phyloP scores from a whole-genome alignment of 2,888 invertebrate species.

The Stomorhina lunata region DNA sequence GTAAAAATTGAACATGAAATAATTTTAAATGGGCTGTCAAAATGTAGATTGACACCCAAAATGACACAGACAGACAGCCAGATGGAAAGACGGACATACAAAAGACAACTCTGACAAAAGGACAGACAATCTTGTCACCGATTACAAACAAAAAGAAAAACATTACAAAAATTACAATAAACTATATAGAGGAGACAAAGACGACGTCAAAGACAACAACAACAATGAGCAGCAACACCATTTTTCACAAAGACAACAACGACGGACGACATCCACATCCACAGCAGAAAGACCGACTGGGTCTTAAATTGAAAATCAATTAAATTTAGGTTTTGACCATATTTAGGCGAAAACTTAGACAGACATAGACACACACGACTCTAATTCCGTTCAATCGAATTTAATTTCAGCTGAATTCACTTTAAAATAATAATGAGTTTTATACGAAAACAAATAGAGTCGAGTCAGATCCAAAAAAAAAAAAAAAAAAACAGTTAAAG shows the following conservation, averaged over 20 bases:
- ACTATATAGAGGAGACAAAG: slow-evolving; percentile 5
- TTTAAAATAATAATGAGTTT: not conserved
- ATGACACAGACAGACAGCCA: slow-evolving; percentile 52
- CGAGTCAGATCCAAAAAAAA: not conserved
- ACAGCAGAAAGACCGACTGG: slow-evolving; percentile 34
- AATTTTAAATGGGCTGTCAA: slow-evolving; percentile 60
- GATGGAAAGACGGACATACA: slow-evolving; percentile 14
- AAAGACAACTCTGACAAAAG: no score
- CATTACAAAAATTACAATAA: slow-evolving; percentile 37
- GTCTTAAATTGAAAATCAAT: slow-evolving; percentile 62
- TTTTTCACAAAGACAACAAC: slow-evolving; percentile 18
- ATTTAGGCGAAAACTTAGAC: slow-evolving; percentile 31
- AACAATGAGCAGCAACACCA: not conserved
- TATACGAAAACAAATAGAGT: not conserved
- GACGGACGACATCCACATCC: no score
- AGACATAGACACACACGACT: not conserved
- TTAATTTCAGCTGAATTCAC: not conserved
- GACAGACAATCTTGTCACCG: slow-evolving; percentile 41
- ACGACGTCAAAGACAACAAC: not conserved
- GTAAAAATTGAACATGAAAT: slow-evolving; percentile 38
- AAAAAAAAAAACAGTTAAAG: slow-evolving; percentile 3
- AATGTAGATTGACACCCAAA: slow-evolving; percentile 62
- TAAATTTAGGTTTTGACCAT: slow-evolving; percentile 62
- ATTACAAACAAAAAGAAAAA: slow-evolving; percentile 22
- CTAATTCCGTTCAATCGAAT: slow-evolving; percentile 16